Conservation (phyloP, 2,113 vertebrate genomes). For the Elanus axillaris region DNA sequence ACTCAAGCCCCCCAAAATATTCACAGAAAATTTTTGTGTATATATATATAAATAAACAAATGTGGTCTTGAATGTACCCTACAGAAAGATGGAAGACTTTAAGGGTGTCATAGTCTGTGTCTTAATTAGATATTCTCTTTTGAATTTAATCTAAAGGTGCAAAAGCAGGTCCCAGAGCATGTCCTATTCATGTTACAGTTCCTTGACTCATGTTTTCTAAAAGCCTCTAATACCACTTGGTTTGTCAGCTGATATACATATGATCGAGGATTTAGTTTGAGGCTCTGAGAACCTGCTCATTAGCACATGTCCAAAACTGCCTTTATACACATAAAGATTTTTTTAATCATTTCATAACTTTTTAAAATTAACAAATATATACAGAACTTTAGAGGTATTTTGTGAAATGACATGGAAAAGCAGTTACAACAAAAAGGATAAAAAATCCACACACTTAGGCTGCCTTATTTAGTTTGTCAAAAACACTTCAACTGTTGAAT, state of each 20-base stretch:
- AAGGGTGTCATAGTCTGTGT: background rate
- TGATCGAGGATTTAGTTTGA: background rate
- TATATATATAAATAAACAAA: background rate
- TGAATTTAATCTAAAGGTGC: background rate
- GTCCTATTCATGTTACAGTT: background rate
- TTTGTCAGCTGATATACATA: background rate
- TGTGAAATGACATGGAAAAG: slow-evolving; percentile 15
- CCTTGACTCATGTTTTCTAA: background rate
- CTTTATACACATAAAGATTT: background rate
- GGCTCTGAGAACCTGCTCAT: background rate
- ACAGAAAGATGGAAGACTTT: background rate
- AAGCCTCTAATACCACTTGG: background rate
- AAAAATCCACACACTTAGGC: slow-evolving; percentile 18
- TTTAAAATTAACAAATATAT: background rate
- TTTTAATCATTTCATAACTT: slow-evolving; percentile 10
- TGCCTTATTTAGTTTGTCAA: slow-evolving; percentile 59
- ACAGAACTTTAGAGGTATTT: background rate
- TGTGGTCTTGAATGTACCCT: background rate
- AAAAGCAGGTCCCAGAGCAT: background rate
- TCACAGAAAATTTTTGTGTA: background rate
- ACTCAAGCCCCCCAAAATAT: background rate
- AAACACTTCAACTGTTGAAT: slow-evolving; percentile 40
- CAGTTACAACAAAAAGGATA: slow-evolving; percentile 16
- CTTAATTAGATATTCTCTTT: background rate
- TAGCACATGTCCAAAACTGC: background rate